A percentile compares a stretch with the other conserved stretches of the same genome.
Conservation (phyloP, 2,113 vertebrate genomes). For the Pontoporia blainvillei region DNA sequence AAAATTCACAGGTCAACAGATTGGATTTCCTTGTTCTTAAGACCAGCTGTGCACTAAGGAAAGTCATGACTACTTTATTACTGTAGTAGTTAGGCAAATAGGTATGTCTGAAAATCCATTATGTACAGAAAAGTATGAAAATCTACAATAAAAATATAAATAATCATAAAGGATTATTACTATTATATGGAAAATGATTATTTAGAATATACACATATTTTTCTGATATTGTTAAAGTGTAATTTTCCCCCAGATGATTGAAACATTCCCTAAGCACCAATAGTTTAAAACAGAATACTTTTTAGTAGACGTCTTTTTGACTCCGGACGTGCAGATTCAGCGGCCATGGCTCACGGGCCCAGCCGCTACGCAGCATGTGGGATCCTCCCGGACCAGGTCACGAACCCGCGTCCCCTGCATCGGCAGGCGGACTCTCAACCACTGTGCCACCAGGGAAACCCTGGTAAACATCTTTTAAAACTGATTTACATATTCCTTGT, state of each 20-base stretch:
- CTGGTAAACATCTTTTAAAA: too few relatives aligned
- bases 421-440: not conserved
- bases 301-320: not conserved
- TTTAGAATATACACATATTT: not conserved
- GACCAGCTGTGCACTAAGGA: not conserved
- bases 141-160: not conserved
- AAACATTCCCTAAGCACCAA: not conserved
- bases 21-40: not conserved
- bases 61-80: not conserved
- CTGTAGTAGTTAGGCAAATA: not conserved
- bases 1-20: not conserved
- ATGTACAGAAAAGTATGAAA: not conserved
- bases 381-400: not conserved
- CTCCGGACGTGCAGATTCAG: not conserved
- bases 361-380: not conserved
- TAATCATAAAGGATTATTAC: not conserved
- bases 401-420: rapidly evolving
- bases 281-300: not conserved
- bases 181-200: not conserved
- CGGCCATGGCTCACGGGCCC: too few relatives aligned
- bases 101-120: not conserved
- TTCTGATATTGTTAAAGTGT: not conserved
- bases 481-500: not conserved
- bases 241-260: not conserved
- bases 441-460: not conserved